Evolutionary conservation across 2,797 vertebrate genomes (phyloP), one percentile per base, ranked within the genome.

Genomic region (Eidolon dupreanum): DNA sequence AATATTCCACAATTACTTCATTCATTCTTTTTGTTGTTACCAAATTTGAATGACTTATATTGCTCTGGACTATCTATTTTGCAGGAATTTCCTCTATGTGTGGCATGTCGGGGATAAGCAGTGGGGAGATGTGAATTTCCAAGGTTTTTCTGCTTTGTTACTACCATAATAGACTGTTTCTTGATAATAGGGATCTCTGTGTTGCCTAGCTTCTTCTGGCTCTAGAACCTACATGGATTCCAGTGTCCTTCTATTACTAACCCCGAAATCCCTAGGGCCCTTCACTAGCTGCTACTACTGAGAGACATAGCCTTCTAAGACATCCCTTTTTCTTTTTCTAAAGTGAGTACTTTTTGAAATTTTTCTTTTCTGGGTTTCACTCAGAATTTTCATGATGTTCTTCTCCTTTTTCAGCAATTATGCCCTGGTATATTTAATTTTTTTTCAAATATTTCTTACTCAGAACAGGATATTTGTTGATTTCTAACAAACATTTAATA

Each of bases 321-420:
- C 3, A 15, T 77, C 59, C 31, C 9, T 77, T 38, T 55, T 19
- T 49, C 2, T 81, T 78, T 88, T 66, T 24, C 65, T 59, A 75
- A 77, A 66, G 31, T 5, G 24, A 26, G 1, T 1, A 31, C 28
- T 85, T 93, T 95, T 66, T 88, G 71, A 66, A 28, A 88, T 73
- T 94, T 85, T 28, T 31, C 11, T 71, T 70, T 43, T 96, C 31
- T 88, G 66, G 38, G 2, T 92, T 85, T 63, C 6, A 68, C 49
- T 95, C 41, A 90, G 83, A 87, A 88, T 87, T 81, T 92, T 41
- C n/a, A 41, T 94, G 49, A 3, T 57, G 75, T 81, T 93, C 43
- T 89, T 79, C 19, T 68, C 36, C 17, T 28, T 68, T 26, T 71
- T 59, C 33, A 63, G 51, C 19, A 78, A n/a, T 59, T 68, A 74